Conservation (phyloP, 2,113 vertebrate species). For the Cyrtonyx montezumae region DNA sequence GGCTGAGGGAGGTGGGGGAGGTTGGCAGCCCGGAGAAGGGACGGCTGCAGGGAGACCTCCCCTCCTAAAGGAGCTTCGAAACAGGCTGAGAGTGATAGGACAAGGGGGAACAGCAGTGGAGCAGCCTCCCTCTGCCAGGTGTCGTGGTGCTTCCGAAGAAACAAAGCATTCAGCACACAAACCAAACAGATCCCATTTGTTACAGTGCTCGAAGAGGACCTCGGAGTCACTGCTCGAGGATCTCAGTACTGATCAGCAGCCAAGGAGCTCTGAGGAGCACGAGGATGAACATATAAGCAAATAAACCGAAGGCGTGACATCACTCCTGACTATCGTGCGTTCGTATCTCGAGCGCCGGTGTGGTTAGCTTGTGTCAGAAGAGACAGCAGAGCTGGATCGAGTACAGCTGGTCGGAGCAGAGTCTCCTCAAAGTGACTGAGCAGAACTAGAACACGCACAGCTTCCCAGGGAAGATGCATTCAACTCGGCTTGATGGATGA, state of each 20-base stretch:
- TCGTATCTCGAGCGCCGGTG: not conserved
- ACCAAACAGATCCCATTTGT: not conserved
- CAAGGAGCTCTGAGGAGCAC: not conserved
- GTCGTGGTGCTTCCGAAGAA: accelerated
- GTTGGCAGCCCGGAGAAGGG: not conserved
- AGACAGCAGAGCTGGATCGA: not conserved
- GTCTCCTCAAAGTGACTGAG: not conserved
- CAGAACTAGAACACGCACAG: accelerated
- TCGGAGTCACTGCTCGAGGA: not conserved
- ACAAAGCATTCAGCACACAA: accelerated
- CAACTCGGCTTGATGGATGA: no score
- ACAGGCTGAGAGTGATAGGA: no score
- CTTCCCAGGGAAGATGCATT: not conserved
- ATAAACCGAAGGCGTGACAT: not conserved
- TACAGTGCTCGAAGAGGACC: not conserved
- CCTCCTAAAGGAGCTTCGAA: no score
- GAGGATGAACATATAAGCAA: not conserved
- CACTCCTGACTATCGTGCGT: not conserved
- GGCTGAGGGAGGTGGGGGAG: no score
- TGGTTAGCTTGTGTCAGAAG: not conserved
- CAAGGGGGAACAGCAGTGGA: not conserved
- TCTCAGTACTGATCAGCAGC: not conserved
- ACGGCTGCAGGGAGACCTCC: no score
- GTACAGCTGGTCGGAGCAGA: not conserved
- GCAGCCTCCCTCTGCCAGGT: not conserved